These are phyloP conservation scores for Episyrphus balteatus DNA, from an alignment of 1,140 invertebrate species.

Conservation along the genomic window DNA sequence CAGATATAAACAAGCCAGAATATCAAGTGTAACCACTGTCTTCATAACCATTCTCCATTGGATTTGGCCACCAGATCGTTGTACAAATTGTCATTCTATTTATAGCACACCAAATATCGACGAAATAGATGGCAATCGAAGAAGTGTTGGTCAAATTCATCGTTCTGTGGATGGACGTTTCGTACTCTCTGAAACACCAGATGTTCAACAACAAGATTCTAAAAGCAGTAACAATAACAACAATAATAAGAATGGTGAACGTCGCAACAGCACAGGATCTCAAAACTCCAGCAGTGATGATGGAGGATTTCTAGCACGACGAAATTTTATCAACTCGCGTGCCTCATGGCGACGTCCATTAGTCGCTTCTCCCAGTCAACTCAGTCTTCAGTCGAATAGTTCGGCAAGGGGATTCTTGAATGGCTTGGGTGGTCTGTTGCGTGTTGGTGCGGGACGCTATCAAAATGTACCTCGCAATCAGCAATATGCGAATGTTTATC, in stretches of 20 bases:
- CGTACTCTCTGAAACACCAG: constrained; percentile 42
- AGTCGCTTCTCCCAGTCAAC: constrained; percentile 51
- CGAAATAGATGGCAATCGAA: constrained; percentile 8
- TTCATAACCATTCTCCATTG: constrained; percentile 49
- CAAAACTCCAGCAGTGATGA: constrained; percentile 68
- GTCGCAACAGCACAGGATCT: constrained; percentile 48
- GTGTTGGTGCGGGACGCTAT: constrained; percentile 23
- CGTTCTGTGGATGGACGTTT: constrained; percentile 62
- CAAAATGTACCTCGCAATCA: constrained; percentile 24
- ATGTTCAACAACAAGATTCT: constrained; percentile 7
- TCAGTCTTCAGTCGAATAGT: constrained; percentile 47
- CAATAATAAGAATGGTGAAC: constrained; percentile 26
- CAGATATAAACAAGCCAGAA: constrained; percentile 86
- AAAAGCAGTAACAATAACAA: constrained; percentile 13
- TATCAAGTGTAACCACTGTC: constrained; percentile 74
- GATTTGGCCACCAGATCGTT: constrained; percentile 56
- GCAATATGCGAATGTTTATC: constrained; percentile 16
- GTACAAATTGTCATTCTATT: constrained; percentile 40
- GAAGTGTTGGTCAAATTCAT: constrained; percentile 46
- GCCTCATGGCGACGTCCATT: constrained; percentile 56
- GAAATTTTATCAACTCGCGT: constrained; percentile 36
- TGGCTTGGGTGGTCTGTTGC: constrained; percentile 23
- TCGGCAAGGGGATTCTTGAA: constrained; percentile 28
- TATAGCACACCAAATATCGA: constrained; percentile 28
- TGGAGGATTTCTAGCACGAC: constrained; percentile 60